These are phyloP conservation scores for Epistrophella euchroma DNA, from an alignment of 2,888 invertebrate species.

Conservation along the genomic window DNA sequence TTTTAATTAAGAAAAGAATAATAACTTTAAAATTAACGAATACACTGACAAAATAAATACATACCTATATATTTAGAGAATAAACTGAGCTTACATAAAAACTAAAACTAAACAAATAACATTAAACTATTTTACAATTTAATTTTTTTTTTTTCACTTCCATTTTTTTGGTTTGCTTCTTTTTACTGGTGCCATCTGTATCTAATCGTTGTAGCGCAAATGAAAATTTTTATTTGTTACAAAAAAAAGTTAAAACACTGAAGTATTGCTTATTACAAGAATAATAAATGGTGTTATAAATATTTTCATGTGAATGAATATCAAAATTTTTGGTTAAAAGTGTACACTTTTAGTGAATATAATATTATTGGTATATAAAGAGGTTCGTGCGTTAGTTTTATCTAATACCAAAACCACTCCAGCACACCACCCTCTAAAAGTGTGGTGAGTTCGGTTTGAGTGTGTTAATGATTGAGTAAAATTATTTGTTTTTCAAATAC, in stretches of 20 bases:
- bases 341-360: conserved; percentile 59
- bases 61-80: conserved; percentile 54
- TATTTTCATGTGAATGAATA: conserved; percentile 45
- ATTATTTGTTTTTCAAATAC: conserved; percentile 26
- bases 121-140: conserved; percentile 61
- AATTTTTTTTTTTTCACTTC: conserved; percentile 46
- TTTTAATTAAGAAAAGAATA: conserved; percentile 31
- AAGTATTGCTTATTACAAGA: conserved; percentile 35
- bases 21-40: conserved; percentile 37
- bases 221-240: conserved; percentile 31
- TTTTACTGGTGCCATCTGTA: conserved; percentile 26
- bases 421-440: conserved; percentile 1
- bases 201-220: conserved; percentile 14
- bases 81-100: conserved; percentile 55
- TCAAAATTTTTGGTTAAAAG: conserved; percentile 66
- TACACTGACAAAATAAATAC: conserved; percentile 69
- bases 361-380: conserved; percentile 11
- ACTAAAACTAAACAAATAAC: conserved; percentile 57
- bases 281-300: conserved; percentile 33
- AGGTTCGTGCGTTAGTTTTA: conserved; percentile 56
- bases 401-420: conserved; percentile 48
- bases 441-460: conserved; percentile 43
- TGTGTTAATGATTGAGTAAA: conserved; percentile 60
- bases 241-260: conserved; percentile 15
- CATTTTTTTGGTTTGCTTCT: conserved; percentile 35